Base-by-base conservation (phyloP, 2,797 vertebrate genomes). In the Periophthalmus magnuspinnatus region DNA sequence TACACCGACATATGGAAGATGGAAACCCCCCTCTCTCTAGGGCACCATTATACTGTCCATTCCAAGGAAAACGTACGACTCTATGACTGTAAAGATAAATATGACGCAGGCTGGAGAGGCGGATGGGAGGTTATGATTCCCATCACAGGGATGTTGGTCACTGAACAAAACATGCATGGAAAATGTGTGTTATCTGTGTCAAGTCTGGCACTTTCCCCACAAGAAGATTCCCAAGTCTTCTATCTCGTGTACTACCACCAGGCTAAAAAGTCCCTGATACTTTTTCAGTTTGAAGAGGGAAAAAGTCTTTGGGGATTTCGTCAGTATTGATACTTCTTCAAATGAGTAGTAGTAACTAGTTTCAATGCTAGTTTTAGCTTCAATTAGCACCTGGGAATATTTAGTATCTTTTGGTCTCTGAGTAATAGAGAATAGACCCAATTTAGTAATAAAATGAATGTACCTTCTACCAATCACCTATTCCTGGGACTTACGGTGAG, bases 81-180 rank as follows among this genome's bases (percentile, higher is more conserved):
- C 41, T 14, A 16, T 45, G 80, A 76, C 69, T 72, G 14, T 45
- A 47, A 69, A 17, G n/a, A 54, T 48, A 58, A 19, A 19, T 81
- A 91, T 80, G 81, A 8, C 34, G 68, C 34, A 16, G 45, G 7
- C n/a, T 22, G 21, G 14, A 22, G 21, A 10, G 22, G 0, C 11
- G 21, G 10, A 14, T 24, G 60, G 60, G 36, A 45, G 22, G 11
- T 14, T 6, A 41, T 11, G 17, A 21, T 8, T 62, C 32, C 68
- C 62, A 28, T 67, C 60, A 59, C 68, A 65, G 45, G 52, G 38
- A 79, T 34, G 71, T 38, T 69, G 65, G 62, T 72, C 79, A 70
- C 70, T 56, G 47, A 5, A 33, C 41, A 47, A 63, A 47, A 47
- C 19, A 63, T 10, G 16, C 22, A 2, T 1, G 7, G 9, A 47